These are phyloP conservation scores for Nomada ruficornis DNA, from an alignment of 2,888 invertebrate species.

Conservation along the genomic window DNA sequence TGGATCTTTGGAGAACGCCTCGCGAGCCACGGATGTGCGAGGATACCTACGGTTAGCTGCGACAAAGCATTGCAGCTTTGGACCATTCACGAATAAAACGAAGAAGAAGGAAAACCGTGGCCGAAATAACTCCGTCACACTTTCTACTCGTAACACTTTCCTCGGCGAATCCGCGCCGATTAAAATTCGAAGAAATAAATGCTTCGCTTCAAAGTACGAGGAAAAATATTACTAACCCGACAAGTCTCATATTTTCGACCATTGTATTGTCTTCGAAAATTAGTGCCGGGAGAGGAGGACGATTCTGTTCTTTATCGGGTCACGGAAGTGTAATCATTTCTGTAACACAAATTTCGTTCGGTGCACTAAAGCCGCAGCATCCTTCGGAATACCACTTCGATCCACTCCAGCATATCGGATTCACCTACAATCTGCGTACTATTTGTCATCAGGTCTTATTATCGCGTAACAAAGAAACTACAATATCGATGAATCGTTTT, in stretches of 20 bases:
- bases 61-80: too few species aligned
- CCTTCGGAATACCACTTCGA: conserved; percentile 57
- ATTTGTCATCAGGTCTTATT: background rate
- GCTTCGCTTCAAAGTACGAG: background rate
- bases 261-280: conserved; percentile 28
- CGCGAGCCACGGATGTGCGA: too few species aligned
- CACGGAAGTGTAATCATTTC: background rate
- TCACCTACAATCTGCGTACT: background rate
- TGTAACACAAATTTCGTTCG: conserved; percentile 62
- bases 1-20: too few species aligned
- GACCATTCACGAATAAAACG: background rate
- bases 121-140: conserved; percentile 57
- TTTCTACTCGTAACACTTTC: conserved; percentile 68
- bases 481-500: too few species aligned
- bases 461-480: background rate
- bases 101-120: background rate
- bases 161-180: background rate
- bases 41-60: too few species aligned
- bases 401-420: background rate
- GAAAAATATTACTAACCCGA: conserved; percentile 69
- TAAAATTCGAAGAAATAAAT: background rate
- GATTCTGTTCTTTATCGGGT: too few species aligned
- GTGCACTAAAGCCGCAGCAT: conserved; percentile 66
- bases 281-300: conserved; percentile 22
- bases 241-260: conserved; percentile 64